A percentile compares a stretch with the other conserved stretches of the same genome.
These are phyloP conservation scores for Cyrtodaria siliqua DNA, from an alignment of 2,888 invertebrate species.

Conservation along the genomic window DNA sequence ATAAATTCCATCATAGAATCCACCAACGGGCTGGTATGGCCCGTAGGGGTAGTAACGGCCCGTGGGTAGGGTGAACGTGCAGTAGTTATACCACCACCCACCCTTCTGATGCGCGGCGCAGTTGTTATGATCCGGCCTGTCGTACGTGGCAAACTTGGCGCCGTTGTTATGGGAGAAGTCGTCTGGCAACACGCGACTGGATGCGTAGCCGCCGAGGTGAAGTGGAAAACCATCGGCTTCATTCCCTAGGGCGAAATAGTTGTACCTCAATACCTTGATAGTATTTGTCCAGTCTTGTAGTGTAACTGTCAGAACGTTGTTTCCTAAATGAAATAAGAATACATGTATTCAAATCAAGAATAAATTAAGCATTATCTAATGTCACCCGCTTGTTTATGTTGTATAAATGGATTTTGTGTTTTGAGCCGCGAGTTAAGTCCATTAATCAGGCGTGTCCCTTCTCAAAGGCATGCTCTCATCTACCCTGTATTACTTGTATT, in stretches of 20 bases:
- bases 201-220: constrained; percentile 56
- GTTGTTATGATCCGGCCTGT: constrained; percentile 62
- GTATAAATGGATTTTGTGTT: no score
- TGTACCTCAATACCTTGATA: constrained; percentile 61
- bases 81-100: constrained; percentile 83
- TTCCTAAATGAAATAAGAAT: constrained; percentile 58
- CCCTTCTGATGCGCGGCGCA: constrained; percentile 76
- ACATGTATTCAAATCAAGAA: neutral
- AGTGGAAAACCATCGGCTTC: constrained; percentile 57
- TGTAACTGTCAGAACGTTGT: constrained; percentile 69
- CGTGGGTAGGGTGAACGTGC: constrained; percentile 73
- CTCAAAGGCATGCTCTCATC: no score
- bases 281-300: constrained; percentile 73
- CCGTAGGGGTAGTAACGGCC: constrained; percentile 78
- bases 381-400: no score
- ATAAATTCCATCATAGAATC: constrained; percentile 78
- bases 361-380: no score
- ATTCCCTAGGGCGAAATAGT: constrained; percentile 61
- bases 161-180: constrained; percentile 74
- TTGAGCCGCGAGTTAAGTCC: no score
- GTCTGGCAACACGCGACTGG: constrained; percentile 62
- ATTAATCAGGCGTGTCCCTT: no score
- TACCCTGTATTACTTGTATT: no score
- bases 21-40: constrained; percentile 66
- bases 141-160: constrained; percentile 72